Percentiles rank a stretch among this genome's conserved stretches.
Conservation (phyloP, 2,888 invertebrate genomes). For the Disparrhopalites patrizii region DNA sequence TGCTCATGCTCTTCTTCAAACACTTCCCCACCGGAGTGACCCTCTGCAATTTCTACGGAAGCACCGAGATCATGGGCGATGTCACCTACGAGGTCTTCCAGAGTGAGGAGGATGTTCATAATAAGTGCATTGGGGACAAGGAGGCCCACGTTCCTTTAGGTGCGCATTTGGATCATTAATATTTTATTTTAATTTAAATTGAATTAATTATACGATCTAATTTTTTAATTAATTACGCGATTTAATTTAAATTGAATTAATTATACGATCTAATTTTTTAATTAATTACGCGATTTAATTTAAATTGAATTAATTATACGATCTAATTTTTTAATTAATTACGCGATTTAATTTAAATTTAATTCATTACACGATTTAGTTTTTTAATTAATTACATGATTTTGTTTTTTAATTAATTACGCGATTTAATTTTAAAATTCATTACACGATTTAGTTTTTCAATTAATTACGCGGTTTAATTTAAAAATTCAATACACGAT, state of each 20-base stretch:
- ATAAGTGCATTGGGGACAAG: constrained; percentile 52
- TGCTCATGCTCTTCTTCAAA: constrained; percentile 69
- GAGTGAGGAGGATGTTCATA: constrained; percentile 53
- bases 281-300: not conserved
- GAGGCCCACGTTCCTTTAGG: constrained; percentile 27
- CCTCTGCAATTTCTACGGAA: constrained; percentile 85
- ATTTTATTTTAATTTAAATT: not conserved
- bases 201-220: not conserved
- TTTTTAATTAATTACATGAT: not conserved
- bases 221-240: not conserved
- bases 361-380: not conserved
- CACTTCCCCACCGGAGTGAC: constrained; percentile 54
- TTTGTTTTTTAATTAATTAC: not conserved
- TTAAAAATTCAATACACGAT: too few relatives aligned
- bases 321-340: not conserved
- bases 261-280: not conserved
- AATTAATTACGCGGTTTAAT: too few relatives aligned
- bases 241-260: not conserved
- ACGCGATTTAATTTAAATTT: not conserved
- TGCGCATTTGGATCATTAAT: not conserved
- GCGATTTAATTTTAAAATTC: not conserved
- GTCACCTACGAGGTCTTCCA: constrained; percentile 73
- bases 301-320: not conserved
- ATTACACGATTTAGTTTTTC: not conserved
- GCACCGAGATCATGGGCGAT: constrained; percentile 89